Base-by-base conservation (phyloP, 2,797 vertebrate genomes). In the Gymnothorax javanicus region DNA sequence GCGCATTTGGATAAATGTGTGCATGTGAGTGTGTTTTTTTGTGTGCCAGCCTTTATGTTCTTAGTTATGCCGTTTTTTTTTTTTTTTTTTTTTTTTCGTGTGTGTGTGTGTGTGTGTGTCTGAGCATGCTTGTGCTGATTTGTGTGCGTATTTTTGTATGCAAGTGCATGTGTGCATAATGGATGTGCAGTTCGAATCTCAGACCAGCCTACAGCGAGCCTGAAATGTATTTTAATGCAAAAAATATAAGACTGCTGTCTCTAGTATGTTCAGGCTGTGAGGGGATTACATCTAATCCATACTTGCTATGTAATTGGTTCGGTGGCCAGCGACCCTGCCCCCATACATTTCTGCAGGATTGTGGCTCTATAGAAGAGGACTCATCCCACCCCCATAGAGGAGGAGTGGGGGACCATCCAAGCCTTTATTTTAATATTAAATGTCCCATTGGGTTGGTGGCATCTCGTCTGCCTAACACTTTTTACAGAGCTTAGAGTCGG, bases 231-330 rank as follows among this genome's bases (percentile, higher is more conserved):
- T 64, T 3, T 81, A 7, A 59, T 52, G 23, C 17, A 9, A 8
- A 3, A 43, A 81, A 11, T 20, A 81, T 33, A 20, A 13, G 23
- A 23, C 27, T 7, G 60, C 85, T 82, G 59, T 84, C 71, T 15
- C 56, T 81, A 56, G 54, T 84, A 43, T 88, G 57, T 84, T 56
- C 75, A 52, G 15, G 73, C 86, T 85, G 79, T 79, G 79, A 82
- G 27, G 77, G 86, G 87, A 85, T 17, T 88, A 86, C 86, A 79
- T 86, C 20, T 89, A 91, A 90, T 88, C 84, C 87, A 56, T 69
- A 60, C 79, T 81, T 56, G 43, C 56, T 69, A 25, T 83, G 73
- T 87, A 90, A 87, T 86, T 89, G 87, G 64, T 83, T 73, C 33
- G 69, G 77, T 59, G 85, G 87, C 87, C 33, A 81, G 20, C 23